Conservation (phyloP, 2,113 vertebrate genomes). For the Seriola quinqueradiata region DNA sequence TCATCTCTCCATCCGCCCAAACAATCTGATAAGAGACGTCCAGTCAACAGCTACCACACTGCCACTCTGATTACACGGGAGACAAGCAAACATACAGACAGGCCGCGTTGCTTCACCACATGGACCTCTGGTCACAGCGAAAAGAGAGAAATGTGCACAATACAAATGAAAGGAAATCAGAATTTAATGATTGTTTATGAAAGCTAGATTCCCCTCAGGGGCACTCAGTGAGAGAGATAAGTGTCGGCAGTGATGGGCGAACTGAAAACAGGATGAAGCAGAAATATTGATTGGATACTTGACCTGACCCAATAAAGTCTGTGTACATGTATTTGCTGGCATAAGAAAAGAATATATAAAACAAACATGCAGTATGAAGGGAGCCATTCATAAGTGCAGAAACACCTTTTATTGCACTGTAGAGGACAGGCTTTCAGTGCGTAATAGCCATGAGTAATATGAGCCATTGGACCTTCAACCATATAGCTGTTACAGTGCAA, state of each 20-base stretch:
- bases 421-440: constrained; percentile 57
- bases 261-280: constrained; percentile 12
- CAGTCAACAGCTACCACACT: constrained; percentile 35
- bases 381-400: constrained; percentile 55
- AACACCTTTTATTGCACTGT: constrained; percentile 64
- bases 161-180: constrained; percentile 17
- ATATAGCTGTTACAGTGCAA: constrained; percentile 59
- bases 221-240: neutral
- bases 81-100: constrained; percentile 30
- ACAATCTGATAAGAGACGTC: constrained; percentile 44
- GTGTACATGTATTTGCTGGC: constrained; percentile 10
- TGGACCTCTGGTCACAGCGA: neutral
- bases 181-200: constrained; percentile 12
- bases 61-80: constrained; percentile 13
- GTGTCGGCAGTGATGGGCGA: constrained; percentile 7
- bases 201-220: constrained; percentile 11
- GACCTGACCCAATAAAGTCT: constrained; percentile 22
- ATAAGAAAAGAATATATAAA: constrained; percentile 38
- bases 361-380: constrained; percentile 52
- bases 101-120: constrained; percentile 20
- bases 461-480: constrained; percentile 66
- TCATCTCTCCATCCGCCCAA: constrained; percentile 52
- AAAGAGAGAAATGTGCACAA: neutral
- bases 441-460: constrained; percentile 68
- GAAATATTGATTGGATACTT: constrained; percentile 24